Evolutionary conservation across 2,113 vertebrate genomes (phyloP).

Genomic region (Mugil cephalus): DNA sequence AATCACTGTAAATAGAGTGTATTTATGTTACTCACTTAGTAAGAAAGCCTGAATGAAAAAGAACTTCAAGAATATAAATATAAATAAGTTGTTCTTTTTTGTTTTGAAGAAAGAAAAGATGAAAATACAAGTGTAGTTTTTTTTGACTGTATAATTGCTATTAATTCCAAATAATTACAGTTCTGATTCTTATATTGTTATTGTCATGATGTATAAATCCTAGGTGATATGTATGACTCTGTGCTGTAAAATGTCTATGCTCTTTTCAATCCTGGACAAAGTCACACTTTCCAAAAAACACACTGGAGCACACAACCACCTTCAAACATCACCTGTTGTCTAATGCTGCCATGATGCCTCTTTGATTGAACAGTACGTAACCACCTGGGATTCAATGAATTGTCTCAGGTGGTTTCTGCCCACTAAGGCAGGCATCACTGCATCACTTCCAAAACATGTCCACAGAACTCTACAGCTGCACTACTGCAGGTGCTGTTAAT

Average conservation of each 20-base stretch:
- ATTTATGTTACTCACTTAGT: constrained; percentile 79
- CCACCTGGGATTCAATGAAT: neutral
- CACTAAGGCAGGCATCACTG: neutral
- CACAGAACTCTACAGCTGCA: constrained; percentile 3
- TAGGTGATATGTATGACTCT: constrained; percentile 73
- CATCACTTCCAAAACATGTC: constrained; percentile 15
- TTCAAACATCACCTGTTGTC: neutral
- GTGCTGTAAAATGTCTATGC: constrained; percentile 64
- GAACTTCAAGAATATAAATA: constrained; percentile 64
- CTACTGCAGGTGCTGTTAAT: constrained; percentile 22
- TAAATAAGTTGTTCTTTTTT: constrained; percentile 55
- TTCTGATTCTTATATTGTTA: constrained; percentile 75
- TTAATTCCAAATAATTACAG: constrained; percentile 77
- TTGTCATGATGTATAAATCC: constrained; percentile 75
- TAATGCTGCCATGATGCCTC: constrained; percentile 1
- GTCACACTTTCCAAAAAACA: constrained; percentile 42
- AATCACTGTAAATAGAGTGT: constrained; percentile 84
- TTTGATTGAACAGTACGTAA: neutral
- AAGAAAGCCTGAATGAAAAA: constrained; percentile 42
- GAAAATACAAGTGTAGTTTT: constrained; percentile 68
- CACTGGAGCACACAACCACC: constrained; percentile 40
- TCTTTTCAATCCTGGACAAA: constrained; percentile 57
- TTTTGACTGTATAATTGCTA: constrained; percentile 74
- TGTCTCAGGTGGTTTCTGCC: neutral
- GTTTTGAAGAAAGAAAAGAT: constrained; percentile 50